Base-by-base conservation (phyloP, 1,140 invertebrate species). In the Macrobrachium nipponense region DNA sequence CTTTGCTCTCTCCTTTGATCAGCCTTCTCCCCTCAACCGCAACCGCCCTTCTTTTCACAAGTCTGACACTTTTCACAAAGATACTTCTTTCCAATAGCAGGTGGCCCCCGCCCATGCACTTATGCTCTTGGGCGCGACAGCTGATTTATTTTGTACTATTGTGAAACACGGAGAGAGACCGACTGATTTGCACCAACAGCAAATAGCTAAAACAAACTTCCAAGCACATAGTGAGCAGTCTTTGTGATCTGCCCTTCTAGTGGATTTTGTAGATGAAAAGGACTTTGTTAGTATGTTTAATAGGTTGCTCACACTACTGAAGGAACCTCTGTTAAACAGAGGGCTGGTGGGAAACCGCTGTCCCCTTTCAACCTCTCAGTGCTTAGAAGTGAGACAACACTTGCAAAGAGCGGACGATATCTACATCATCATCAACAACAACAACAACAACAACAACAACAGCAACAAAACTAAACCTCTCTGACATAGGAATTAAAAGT, bases 21-120 rank as follows among this genome's bases (percentile, higher is more conserved):
- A 90, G 44, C 81, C 81, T 59, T 84, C 87, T 87, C 89, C 90
- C 75, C 88, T 91, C 89, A 90, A 88, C 90, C 90, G 90, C 90
- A 92, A 92, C 84, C 91, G 94, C 90, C 93, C 93, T 75, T 92
- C 94, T 89, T 96, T 95, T 92, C 95, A 95, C 92, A 95, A 95
- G 92, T 95, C 95, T 89, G 95, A 96, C 91, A 95, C 88, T 79
- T 89, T 89, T 77, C 86, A 89, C 61, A 87, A 87, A 87, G 87
- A 89, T 75, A 78, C 88, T 58, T 87, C 78, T 70, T 89, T 86
- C 73, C 88, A 89, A 89, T 89, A 89, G 88, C 88, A 89, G 82
- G 88, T 79, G 86, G 88, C 88, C 87, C 88, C 88, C 88, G 88
- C 88, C 88, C 88, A 89, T 87, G 88, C 88, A 76, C 86, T 86